Conservation (phyloP, 2,113 vertebrate genomes). For the Reinhardtius hippoglossoides region DNA sequence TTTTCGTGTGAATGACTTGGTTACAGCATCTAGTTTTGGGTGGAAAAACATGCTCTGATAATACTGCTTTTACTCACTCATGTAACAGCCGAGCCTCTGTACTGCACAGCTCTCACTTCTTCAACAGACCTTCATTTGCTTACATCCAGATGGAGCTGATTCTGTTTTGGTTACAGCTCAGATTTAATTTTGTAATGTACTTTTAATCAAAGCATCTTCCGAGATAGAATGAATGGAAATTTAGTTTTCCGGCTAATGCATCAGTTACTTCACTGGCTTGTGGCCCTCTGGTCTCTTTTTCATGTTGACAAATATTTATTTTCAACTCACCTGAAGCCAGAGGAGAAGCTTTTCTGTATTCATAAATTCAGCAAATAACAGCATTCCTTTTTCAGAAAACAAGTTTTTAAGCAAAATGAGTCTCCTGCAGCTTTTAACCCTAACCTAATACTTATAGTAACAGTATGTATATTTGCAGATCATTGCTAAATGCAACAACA, state of each 20-base stretch:
- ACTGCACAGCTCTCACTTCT: conserved; percentile 3
- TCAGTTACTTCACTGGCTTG: conserved; percentile 21
- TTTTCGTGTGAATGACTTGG: conserved; percentile 13
- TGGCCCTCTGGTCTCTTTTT: conserved; percentile 16
- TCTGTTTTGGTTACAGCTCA: not conserved
- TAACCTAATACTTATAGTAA: not conserved
- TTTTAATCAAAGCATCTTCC: not conserved
- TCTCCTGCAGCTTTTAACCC: not conserved
- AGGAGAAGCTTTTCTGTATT: conserved; percentile 11
- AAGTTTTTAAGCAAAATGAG: not conserved
- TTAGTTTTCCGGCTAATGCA: not conserved
- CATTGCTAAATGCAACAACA: not conserved
- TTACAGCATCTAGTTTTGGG: conserved; percentile 33
- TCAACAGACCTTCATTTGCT: conserved; percentile 27
- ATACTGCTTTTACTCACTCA: conserved; percentile 17
- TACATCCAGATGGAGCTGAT: not conserved
- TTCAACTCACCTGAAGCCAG: too few relatives aligned
- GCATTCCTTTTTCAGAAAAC: not conserved
- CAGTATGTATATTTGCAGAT: not conserved
- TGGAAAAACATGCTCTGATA: conserved; percentile 52
- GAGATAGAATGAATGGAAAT: conserved; percentile 11
- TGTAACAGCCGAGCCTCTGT: conserved; percentile 46
- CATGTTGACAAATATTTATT: conserved; percentile 25
- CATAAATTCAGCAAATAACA: conserved; percentile 22
- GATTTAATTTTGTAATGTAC: not conserved